A percentile compares a stretch with the other conserved stretches of the same genome.
Evolutionary conservation across 2,113 vertebrate genomes (phyloP).

Genomic region (Alces alces): DNA sequence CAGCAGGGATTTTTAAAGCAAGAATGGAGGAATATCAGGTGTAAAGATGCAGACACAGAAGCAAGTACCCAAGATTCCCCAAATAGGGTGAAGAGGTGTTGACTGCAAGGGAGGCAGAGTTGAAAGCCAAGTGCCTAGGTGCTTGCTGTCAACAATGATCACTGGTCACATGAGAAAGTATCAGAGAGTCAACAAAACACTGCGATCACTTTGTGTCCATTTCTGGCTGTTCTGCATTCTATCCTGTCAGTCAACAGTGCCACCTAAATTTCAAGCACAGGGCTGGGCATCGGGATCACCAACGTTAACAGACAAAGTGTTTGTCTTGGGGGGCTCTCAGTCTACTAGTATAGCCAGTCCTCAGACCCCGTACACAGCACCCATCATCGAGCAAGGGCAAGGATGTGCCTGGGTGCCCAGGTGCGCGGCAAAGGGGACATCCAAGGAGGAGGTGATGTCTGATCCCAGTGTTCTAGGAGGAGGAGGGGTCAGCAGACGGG

Average conservation of each 20-base stretch:
- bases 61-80: not conserved
- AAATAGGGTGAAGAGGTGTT: not conserved
- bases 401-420: fast-evolving
- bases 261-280: not conserved
- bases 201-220: fast-evolving
- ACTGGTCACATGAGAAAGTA: not conserved
- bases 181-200: not conserved
- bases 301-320: not conserved
- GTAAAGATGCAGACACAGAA: not conserved
- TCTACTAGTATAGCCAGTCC: not conserved
- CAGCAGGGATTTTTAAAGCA: not conserved
- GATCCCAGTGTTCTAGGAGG: not conserved
- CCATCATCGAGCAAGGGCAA: not conserved
- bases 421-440: not conserved
- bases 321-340: not conserved
- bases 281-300: not conserved
- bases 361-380: too few species aligned
- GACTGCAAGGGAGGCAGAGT: not conserved
- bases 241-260: fast-evolving
- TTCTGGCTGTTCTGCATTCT: not conserved
- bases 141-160: not conserved
- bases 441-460: not conserved
- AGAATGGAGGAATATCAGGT: not conserved
- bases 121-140: not conserved
- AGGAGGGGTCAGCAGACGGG: not conserved